A percentile compares a stretch with the other conserved stretches of the same genome.
Conservation (phyloP, 2,113 vertebrate genomes). For the Sterna hirundo region DNA sequence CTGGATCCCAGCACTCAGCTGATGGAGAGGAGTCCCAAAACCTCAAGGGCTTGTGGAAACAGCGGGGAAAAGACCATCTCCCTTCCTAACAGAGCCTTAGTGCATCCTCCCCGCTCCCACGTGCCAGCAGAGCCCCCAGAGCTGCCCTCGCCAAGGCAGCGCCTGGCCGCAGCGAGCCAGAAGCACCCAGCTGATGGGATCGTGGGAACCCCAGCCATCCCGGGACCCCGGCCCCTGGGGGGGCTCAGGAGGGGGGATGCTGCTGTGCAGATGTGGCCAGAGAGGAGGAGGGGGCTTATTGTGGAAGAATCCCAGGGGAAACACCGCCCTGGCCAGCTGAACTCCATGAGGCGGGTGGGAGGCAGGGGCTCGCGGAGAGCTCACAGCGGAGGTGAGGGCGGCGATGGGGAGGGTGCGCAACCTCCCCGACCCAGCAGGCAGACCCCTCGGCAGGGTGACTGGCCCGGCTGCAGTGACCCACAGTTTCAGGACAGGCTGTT, state of each 20-base stretch:
- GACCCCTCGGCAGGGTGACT: neutral
- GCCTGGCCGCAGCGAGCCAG: neutral
- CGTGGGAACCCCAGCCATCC: accelerated
- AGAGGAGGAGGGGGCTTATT: neutral
- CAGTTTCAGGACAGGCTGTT: slow-evolving; percentile 37
- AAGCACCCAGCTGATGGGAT: neutral
- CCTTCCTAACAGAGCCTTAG: neutral
- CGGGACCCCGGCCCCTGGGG: neutral
- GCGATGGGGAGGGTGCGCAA: neutral
- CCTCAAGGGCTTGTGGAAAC: neutral
- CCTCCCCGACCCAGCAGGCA: neutral
- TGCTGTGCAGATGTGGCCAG: neutral
- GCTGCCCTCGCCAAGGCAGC: neutral
- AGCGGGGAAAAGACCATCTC: neutral
- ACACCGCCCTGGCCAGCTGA: neutral
- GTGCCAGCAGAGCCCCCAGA: neutral
- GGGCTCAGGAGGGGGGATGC: neutral
- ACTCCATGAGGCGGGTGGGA: accelerated
- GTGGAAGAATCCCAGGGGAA: neutral
- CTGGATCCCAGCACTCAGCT: accelerated
- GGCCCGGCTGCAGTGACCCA: neutral
- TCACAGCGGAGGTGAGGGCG: accelerated
- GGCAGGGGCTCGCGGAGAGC: accelerated
- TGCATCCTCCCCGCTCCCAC: no score
- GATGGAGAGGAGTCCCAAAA: neutral